Base-by-base conservation (phyloP, 2,888 invertebrate genomes). In the Gymnoscelis rufifasciata region DNA sequence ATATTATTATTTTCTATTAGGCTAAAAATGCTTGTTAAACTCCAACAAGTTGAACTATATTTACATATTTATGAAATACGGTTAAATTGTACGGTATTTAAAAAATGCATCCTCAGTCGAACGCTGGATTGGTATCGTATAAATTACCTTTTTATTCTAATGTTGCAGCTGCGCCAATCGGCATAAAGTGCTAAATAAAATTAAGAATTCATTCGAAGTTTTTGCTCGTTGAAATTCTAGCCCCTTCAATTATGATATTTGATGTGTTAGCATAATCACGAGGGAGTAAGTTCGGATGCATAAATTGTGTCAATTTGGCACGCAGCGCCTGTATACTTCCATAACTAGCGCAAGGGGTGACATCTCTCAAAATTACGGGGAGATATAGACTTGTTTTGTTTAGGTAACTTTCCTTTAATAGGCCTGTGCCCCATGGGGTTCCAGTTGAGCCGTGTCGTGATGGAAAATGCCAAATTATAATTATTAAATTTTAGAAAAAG, bases 221-320 rank as follows among this genome's bases (percentile, higher is more conserved):
- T 44, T 49, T 35, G 26, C 38, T 50, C 44, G 53, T 56, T 58
- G 50, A 58, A 52, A 58, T 55, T 51, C 45, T 47, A 40, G 42
- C 74, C 71, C 65, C 70, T 66, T 60, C 70, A 82, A 81, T 80
- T 73, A 82, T 80, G 79, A 81, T 77, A 78, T 83, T 78, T 79
- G 81, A 83, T 80, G 81, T 72, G 75, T 68, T 68, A 68, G 62
- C 56, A 61, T 64, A 54, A 56, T 54, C 57, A 66, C 65, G 66
- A 63, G 62, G 69, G 66, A 57, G 43, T 54, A 43, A 62, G 56
- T 56, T 58, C 74, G 71, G 74, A 81, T 79, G 86, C 83, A 86
- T 86, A 84, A 84, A 86, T 86, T 86, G 82, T 72, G 79, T 73
- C 80, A 83, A 86, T 84, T 83, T 78, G 81, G 77, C 75, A 79